These are phyloP conservation scores for Taphrorychus bicolor DNA, from an alignment of 2,888 invertebrate species.

Conservation along the genomic window DNA sequence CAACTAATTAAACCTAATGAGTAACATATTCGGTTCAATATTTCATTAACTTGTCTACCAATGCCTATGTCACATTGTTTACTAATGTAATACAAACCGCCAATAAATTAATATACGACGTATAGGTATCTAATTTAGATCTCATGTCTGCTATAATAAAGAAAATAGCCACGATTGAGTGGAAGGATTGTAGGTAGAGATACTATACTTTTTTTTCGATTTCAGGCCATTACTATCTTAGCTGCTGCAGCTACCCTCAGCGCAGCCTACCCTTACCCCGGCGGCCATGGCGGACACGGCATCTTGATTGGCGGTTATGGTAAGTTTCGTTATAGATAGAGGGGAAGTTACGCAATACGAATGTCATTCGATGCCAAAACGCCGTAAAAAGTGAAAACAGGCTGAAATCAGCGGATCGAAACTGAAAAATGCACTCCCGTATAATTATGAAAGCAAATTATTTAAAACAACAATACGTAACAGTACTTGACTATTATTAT, in stretches of 20 bases:
- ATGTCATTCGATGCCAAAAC: background rate
- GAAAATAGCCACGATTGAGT: too few relatives aligned
- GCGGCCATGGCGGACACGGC: constrained; percentile 23
- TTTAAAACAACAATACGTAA: constrained; percentile 14
- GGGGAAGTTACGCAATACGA: background rate
- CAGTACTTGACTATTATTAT: constrained; percentile 12
- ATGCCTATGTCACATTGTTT: constrained; percentile 16
- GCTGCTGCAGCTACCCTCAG: constrained; percentile 39
- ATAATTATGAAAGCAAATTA: constrained; percentile 20
- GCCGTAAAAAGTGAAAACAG: constrained; percentile 25
- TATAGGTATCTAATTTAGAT: background rate
- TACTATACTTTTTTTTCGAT: too few relatives aligned
- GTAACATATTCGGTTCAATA: constrained; percentile 3
- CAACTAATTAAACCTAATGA: too few relatives aligned
- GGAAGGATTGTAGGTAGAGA: too few relatives aligned
- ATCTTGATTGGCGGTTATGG: constrained; percentile 26
- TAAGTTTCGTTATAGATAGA: constrained; percentile 12
- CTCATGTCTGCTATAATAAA: too few relatives aligned
- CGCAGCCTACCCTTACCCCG: constrained; percentile 31
- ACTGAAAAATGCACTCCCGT: constrained; percentile 12
- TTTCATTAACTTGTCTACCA: constrained; percentile 10
- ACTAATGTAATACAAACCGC: background rate
- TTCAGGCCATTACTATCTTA: constrained; percentile 38
- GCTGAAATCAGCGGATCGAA: constrained; percentile 5
- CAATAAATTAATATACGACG: constrained; percentile 4